Conservation (phyloP, 2,113 vertebrate genomes). For the Hippotragus niger region DNA sequence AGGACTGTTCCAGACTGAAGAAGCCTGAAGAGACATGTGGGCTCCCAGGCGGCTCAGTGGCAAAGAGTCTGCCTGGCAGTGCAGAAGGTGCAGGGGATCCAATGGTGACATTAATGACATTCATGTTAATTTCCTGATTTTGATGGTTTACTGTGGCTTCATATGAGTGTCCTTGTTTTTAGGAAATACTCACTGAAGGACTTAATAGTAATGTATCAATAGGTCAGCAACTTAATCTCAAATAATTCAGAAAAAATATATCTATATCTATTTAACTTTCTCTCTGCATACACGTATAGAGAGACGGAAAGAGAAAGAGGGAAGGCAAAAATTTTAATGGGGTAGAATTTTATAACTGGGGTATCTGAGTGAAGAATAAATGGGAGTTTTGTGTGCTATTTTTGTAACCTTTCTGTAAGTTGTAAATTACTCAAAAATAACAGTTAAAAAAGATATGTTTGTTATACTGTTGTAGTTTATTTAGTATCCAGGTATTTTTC, state of each 20-base stretch:
- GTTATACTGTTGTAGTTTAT: not conserved
- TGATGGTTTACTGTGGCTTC: not conserved
- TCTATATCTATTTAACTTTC: not conserved
- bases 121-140: not conserved
- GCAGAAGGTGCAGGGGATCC: not conserved
- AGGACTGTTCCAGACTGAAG: not conserved
- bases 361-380: not conserved
- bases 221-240: not conserved
- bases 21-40: not conserved
- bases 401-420: not conserved
- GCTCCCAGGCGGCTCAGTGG: not conserved
- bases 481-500: not conserved
- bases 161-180: not conserved
- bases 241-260: not conserved
- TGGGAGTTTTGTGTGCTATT: not conserved
- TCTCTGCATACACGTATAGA: not conserved
- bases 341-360: not conserved
- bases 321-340: not conserved
- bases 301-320: not conserved
- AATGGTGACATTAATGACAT: not conserved
- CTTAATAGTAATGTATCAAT: not conserved
- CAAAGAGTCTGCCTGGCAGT: not conserved
- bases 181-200: not conserved
- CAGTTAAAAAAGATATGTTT: not conserved
- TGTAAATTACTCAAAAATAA: conserved; percentile 40